Evolutionary conservation across 2,888 invertebrate genomes (phyloP), one percentile per base, ranked within the genome.

Genomic region (Ophonus ardosiacus): DNA sequence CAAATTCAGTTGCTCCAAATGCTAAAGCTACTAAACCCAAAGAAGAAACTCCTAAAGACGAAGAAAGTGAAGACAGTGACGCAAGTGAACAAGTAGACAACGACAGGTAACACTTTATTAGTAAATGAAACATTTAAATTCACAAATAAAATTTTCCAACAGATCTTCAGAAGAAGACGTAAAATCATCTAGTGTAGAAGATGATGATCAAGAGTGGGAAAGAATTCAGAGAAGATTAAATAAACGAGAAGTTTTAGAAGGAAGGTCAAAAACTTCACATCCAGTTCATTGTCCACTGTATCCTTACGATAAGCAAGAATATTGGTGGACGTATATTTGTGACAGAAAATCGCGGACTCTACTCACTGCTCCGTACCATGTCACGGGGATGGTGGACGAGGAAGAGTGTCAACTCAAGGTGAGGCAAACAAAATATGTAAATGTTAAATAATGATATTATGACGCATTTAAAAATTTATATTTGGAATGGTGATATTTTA

Each of bases 271-370:
- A 92, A 94, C 96, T 88, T 99, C 99, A 13, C 99, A 99, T 90
- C 93, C 96, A n/a, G 99, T 99, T 31, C 99, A 99, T 91, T 97
- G 98, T 92, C 99, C 99, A 0, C 95, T 96, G 91, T 99, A 96
- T 91, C 98, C 99, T 4, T 96, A 96, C 92, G 96, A 96, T 87
- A 98, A 99, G 91, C 98, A 98, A 91, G 99, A 99, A 92, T 99
- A 97, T 92, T 99, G 99, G 99, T 99, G 99, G 99, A 96, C 99
- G 87, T 99, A 99, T 91, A 96, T 99, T 88, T 97, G 97, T 92
- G 99, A 99, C 92, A 95, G 97, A 88, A 99, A 98, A 92, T 97
- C 96, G 87, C 96, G 96, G 90, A 96, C 97, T 86, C 92, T 99
- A 88, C 94, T 99, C 87, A 98, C 99, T 78, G 96, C 97, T 87